Conservation (phyloP, 2,113 vertebrate genomes). For the Falcunculus frontatus region DNA sequence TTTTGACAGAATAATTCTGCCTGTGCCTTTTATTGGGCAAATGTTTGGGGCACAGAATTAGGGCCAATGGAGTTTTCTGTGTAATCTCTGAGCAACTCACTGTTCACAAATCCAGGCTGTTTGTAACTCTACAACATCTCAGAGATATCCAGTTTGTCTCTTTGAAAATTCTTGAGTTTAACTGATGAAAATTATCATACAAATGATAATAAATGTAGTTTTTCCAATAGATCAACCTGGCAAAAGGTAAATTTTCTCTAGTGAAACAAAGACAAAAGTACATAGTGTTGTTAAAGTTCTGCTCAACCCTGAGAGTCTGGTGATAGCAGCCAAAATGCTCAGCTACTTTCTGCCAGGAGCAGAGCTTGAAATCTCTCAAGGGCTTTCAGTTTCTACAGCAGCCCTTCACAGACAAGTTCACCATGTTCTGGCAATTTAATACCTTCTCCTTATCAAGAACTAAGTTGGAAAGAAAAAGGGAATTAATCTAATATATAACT, state of each 20-base stretch:
- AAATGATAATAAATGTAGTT: neutral
- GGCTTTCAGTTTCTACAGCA: neutral
- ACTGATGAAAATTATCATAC: neutral
- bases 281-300: neutral
- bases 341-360: neutral
- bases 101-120: neutral
- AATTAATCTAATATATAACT: neutral
- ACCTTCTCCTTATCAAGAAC: neutral
- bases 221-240: neutral
- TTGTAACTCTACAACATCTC: neutral
- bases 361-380: neutral
- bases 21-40: neutral
- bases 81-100: neutral
- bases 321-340: neutral
- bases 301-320: neutral
- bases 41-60: neutral
- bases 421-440: neutral
- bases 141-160: neutral
- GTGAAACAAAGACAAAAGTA: neutral
- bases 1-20: neutral
- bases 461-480: neutral
- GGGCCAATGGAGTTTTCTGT: neutral
- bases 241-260: neutral
- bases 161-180: neutral
- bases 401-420: neutral